phyloP scores from a whole-genome alignment of 1,140 invertebrate species.

The Coelopa frigida region DNA sequence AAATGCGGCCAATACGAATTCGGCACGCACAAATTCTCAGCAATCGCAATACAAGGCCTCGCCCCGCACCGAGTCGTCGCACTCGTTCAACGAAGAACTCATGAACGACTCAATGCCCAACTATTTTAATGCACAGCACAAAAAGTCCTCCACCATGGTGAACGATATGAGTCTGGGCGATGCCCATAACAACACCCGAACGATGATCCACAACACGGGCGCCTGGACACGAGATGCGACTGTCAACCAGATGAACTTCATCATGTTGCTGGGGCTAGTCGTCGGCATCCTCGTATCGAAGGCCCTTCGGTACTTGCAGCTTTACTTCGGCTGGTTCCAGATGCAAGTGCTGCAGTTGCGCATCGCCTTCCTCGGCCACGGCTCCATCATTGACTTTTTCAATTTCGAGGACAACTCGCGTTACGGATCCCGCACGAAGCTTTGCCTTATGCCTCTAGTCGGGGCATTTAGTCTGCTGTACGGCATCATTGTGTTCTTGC shows the following conservation, averaged over 20 bases:
- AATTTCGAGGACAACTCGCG: constrained; percentile 26
- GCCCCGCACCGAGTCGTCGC: constrained; percentile 6
- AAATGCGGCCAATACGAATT: background rate
- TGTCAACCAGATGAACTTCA: constrained; percentile 33
- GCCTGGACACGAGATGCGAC: too few species aligned
- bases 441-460: constrained; percentile 25
- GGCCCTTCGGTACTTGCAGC: constrained; percentile 22
- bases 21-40: background rate
- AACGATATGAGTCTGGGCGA: background rate
- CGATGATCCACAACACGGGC: background rate
- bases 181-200: background rate
- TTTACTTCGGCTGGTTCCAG: constrained; percentile 32
- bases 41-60: constrained; percentile 1
- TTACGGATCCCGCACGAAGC: constrained; percentile 23
- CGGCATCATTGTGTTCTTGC: constrained; percentile 22
- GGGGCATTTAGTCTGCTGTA: constrained; percentile 22
- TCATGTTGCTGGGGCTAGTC: constrained; percentile 28
- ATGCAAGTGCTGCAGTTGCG: constrained; percentile 21
- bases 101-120: constrained; percentile 1
- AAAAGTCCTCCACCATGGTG: constrained; percentile 2
- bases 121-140: background rate
- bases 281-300: constrained; percentile 26
- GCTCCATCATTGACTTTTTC: constrained; percentile 28
- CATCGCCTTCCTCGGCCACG: constrained; percentile 20
- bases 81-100: background rate